Conservation (phyloP, 1,140 invertebrate species). For the Ylistrum balloti region DNA sequence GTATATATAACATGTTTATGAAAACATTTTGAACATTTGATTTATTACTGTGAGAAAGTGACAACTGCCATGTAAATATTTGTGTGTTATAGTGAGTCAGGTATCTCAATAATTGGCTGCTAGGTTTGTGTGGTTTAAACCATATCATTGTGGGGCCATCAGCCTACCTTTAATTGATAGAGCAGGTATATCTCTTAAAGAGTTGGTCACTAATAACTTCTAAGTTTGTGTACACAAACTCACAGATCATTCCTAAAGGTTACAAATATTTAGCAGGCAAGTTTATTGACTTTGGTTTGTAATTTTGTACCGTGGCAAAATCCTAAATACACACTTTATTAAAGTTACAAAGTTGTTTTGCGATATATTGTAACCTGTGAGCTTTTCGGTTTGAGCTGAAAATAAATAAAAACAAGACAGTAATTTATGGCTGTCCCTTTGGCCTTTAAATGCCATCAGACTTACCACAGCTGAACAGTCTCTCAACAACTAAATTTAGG, state of each 20-base stretch:
- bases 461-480: too few relatives aligned
- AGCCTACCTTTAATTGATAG: neutral
- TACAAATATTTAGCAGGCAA: neutral
- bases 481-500: too few relatives aligned
- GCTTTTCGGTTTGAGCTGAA: too few relatives aligned
- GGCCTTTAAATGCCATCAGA: too few relatives aligned
- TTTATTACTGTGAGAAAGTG: too few relatives aligned
- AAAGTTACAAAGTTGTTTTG: neutral
- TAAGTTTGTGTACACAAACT: neutral
- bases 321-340: neutral
- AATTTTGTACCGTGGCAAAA: neutral
- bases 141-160: neutral
- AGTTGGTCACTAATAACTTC: too few relatives aligned
- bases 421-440: too few relatives aligned
- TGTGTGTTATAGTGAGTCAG: neutral
- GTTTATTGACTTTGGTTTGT: slow-evolving; percentile 18
- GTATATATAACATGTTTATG: too few relatives aligned
- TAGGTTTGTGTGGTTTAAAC: neutral
- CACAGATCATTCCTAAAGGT: neutral
- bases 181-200: neutral
- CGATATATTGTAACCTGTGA: neutral
- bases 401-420: too few relatives aligned
- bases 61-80: neutral
- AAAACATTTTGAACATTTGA: too few relatives aligned
- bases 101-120: neutral